Evolutionary conservation across 2,113 vertebrate genomes (phyloP).

Genomic region (Cephalophus harveyi): DNA sequence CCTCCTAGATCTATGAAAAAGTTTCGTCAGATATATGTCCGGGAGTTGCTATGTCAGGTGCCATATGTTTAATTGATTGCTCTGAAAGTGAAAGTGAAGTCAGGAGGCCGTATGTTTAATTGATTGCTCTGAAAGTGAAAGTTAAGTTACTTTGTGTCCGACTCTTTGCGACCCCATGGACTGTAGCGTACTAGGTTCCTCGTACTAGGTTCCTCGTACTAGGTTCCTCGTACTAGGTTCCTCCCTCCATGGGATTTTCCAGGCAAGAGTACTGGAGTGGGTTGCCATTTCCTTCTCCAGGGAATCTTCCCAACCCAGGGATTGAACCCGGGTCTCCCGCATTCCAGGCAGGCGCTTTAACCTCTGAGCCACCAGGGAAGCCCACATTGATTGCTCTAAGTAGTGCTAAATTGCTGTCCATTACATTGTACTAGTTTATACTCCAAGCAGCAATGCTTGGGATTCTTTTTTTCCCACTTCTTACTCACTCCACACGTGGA

Average conservation of each 20-base stretch:
- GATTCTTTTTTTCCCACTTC: not conserved
- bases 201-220: too few relatives aligned
- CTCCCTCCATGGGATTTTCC: too few relatives aligned
- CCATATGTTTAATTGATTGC: not conserved
- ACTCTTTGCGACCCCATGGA: too few relatives aligned
- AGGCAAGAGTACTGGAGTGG: too few relatives aligned
- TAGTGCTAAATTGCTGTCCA: not conserved
- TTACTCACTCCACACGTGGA: not conserved
- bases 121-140: not conserved
- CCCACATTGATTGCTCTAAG: not conserved
- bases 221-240: too few relatives aligned
- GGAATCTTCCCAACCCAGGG: too few relatives aligned
- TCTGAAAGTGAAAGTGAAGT: too few relatives aligned
- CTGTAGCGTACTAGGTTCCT: too few relatives aligned
- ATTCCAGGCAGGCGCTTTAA: too few relatives aligned
- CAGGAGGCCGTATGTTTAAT: not conserved
- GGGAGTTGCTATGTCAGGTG: not conserved
- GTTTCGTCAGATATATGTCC: not conserved
- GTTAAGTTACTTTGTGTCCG: rapidly evolving
- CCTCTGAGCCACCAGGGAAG: too few relatives aligned
- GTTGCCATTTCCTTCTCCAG: too few relatives aligned
- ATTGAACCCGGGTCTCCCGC: rapidly evolving
- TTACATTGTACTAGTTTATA: not conserved
- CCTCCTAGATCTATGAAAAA: not conserved
- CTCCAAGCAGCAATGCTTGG: not conserved